Evolutionary conservation across 2,113 vertebrate species (phyloP).

Genomic region (Dendropsophus ebraccatus): DNA sequence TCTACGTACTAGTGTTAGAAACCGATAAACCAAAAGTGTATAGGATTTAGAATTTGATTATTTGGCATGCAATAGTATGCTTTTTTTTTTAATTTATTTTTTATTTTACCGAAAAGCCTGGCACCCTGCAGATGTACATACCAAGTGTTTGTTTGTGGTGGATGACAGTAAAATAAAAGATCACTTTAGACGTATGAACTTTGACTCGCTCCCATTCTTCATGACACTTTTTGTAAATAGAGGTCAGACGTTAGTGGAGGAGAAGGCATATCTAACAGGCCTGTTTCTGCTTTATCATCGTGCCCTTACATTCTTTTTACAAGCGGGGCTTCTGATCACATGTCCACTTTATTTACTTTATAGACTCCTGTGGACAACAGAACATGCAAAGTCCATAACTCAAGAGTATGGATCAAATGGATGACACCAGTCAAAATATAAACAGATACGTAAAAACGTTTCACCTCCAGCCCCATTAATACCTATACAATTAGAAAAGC

Average conservation of each 20-base stretch:
- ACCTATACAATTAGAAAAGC: background rate
- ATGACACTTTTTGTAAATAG: constrained; percentile 36
- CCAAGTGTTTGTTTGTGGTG: constrained; percentile 25
- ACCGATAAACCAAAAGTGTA: too few relatives aligned
- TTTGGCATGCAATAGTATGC: too few relatives aligned
- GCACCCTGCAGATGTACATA: too few relatives aligned
- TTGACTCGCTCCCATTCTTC: constrained; percentile 39
- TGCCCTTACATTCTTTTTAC: constrained; percentile 5
- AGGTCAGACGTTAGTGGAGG: constrained; percentile 50
- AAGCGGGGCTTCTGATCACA: background rate
- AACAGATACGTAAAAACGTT: background rate
- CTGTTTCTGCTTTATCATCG: background rate
- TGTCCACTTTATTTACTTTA: constrained; percentile 12
- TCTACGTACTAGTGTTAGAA: too few relatives aligned
- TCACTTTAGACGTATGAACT: constrained; percentile 47
- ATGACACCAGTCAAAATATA: constrained; percentile 1
- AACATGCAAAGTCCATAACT: background rate
- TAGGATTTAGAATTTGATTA: too few relatives aligned
- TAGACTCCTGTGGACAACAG: background rate
- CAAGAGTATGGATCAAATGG: too few relatives aligned
- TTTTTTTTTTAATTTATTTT: too few relatives aligned
- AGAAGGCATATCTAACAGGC: constrained; percentile 26
- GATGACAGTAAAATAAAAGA: constrained; percentile 19
- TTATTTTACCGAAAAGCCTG: too few relatives aligned
- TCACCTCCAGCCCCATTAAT: background rate